Evolutionary conservation across 37 sponge, comb jelly and placozoan species (phyloP).

Genomic region (Chondrilla cf. caribensis): DNA sequence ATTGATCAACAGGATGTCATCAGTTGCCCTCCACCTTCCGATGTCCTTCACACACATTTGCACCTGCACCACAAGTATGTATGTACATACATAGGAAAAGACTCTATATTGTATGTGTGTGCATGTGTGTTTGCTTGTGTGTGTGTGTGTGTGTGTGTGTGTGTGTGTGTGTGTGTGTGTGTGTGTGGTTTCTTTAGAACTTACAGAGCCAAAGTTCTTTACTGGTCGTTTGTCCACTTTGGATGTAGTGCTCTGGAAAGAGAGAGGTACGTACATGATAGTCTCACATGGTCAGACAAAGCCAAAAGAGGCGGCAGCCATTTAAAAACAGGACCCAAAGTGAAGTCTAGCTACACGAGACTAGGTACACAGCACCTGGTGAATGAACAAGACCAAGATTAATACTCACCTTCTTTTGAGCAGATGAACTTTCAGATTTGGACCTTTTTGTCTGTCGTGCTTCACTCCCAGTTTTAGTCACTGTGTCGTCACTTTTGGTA

Average conservation of each 20-base stretch:
- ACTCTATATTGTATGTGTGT: too few species aligned
- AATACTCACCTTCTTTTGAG: slow-evolving; percentile 5
- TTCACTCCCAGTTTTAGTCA: not conserved
- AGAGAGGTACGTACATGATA: not conserved
- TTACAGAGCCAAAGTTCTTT: not conserved
- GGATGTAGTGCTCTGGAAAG: not conserved
- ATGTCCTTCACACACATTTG: slow-evolving; percentile 43
- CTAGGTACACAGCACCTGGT: too few species aligned
- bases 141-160: too few species aligned
- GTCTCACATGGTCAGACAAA: not conserved
- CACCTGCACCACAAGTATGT: too few species aligned
- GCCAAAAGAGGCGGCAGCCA: too few species aligned
- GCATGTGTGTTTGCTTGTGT: too few species aligned
- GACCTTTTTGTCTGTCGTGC: not conserved
- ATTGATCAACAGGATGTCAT: slow-evolving; percentile 87
- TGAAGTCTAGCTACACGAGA: too few species aligned
- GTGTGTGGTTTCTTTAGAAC: too few species aligned
- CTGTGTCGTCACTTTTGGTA: slow-evolving; percentile 12
- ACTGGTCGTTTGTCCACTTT: not conserved
- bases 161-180: too few species aligned
- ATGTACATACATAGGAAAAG: too few species aligned
- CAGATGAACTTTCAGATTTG: slow-evolving; percentile 9
- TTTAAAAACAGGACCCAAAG: too few species aligned
- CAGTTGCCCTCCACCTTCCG: slow-evolving; percentile 87
- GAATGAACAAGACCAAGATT: too few species aligned